Base-by-base conservation (phyloP, 2,888 invertebrate genomes). In the Tetragonula carbonaria region DNA sequence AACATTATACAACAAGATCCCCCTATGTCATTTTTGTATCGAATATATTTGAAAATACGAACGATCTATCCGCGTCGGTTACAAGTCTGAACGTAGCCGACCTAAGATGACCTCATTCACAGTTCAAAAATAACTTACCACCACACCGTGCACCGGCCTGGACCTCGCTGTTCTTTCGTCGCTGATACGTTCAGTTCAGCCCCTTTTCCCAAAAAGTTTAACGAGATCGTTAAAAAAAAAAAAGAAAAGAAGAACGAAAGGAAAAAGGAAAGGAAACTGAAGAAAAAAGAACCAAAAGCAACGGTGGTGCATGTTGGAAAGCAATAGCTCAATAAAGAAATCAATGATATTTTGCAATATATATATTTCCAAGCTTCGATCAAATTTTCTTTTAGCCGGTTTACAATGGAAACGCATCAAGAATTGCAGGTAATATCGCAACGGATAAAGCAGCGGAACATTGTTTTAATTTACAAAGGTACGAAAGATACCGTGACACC, bases 71-170 rank as follows among this genome's bases (percentile, higher is more conserved):
- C 82, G 72, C 73, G 81, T 71, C 80, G 81, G 74, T 84, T 83
- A 33, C 2, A n/a, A 83, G 72, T 70, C 84, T 87, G 87, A 88
- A 86, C 78, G 84, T 81, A 89, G 79, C 82, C 90, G 91, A 92
- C 91, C 89, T 88, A 77, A 90, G 89, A 91, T 92, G 92, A 93
- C 93, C 93, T 92, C 93, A 92, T 93, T 93, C 91, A 80, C 88
- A 80, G 78, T 83, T 87, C 90, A 84, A 89, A 92, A 93, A 92
- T 93, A 93, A 91, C 93, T 91, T 90, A 91, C 88, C 65, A 90
- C 11, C 45, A 8, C 45, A 45, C 45, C 45, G 45, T 45, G 45
- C 45, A 8, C 84, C 86, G 87, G 91, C 90, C 50, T 53, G 63
- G 28, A 55, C 67, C 45, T 45, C 45, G 8, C 45, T 45, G 74